These are phyloP conservation scores for Sitobion miscanthi DNA, from an alignment of 1,140 invertebrate genomes.

Conservation along the genomic window DNA sequence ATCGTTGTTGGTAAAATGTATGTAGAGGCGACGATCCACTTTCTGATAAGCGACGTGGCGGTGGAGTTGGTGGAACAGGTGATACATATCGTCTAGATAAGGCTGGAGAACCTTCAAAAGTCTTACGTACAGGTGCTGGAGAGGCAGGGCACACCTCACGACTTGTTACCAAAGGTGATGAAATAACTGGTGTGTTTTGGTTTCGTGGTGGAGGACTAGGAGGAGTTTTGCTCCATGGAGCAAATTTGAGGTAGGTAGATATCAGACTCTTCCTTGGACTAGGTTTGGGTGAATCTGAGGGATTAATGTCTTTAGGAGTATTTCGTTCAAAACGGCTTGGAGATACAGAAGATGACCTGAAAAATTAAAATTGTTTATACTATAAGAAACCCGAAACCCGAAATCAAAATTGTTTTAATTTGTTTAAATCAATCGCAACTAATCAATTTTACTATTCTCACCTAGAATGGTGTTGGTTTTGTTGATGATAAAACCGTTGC, in stretches of 20 bases:
- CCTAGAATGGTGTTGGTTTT: conserved; percentile 64
- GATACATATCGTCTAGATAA: conserved; percentile 70
- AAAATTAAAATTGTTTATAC: not conserved
- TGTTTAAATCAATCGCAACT: not conserved
- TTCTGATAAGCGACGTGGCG: conserved; percentile 68
- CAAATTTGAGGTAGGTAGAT: conserved; percentile 59
- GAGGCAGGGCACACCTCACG: conserved; percentile 66
- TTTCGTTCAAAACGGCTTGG: conserved; percentile 61
- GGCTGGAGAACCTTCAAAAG: conserved; percentile 64
- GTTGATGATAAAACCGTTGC: conserved; percentile 71
- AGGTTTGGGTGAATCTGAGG: conserved; percentile 79
- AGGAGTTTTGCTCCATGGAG: conserved; percentile 62
- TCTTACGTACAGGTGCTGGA: conserved; percentile 58
- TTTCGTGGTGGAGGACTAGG: conserved; percentile 72
- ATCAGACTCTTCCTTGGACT: conserved; percentile 61
- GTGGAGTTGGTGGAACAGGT: conserved; percentile 72
- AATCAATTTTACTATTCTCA: not conserved
- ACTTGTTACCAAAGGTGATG: conserved; percentile 69
- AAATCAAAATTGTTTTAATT: conserved; percentile 11
- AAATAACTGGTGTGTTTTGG: conserved; percentile 64
- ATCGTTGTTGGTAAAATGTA: conserved; percentile 63
- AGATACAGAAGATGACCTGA: conserved; percentile 60
- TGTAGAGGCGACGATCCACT: conserved; percentile 70
- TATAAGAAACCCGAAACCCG: not conserved
- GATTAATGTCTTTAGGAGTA: conserved; percentile 70